Evolutionary conservation across 2,113 vertebrate genomes (phyloP), one percentile per base, ranked within the genome.

Genomic region (Anhinga anhinga): DNA sequence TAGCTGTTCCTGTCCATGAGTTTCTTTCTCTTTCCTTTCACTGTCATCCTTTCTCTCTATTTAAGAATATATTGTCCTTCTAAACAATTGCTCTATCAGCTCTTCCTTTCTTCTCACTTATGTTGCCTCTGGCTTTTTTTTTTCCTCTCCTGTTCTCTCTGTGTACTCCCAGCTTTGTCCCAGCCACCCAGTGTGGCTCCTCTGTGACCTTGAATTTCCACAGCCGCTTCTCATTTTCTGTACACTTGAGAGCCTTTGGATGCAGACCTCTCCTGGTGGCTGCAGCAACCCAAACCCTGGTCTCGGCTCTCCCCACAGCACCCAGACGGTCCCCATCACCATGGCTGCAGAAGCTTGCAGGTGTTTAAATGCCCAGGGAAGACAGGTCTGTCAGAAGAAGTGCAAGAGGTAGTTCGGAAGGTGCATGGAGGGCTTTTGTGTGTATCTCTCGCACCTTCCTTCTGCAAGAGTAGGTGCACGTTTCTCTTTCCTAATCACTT

Each of bases 271-370:
- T 82, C 38, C 38, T 4, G 4, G 36, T 55, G 84, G 61, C 70
- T 85, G 56, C 61, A 82, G 74, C 67, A 61, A 30, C 66, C 34
- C 29, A 56, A 55, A 36, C 23, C 9, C 38, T 38, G 25, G 8
- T 82, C n/a, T 59, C 18, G 14, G n/a, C 56, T 77, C 49, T 88
- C 15, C 34, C 11, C 27, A 27, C 27, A 49, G 62, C 66, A 77
- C 47, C 53, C 36, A 13, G 27, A 21, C 1, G 0, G 0, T 73
- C 32, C 38, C 69, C 9, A 29, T 19, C 26, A n/a, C 36, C 0
- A 0, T 45, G 61, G 61, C 73, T 47, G 49, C 40, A 49, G 65
- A 70, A 82, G 21, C 21, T 70, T 70, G 56, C 49, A 21, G 26
- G 7, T 47, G 1, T 73, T 47, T 25, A 27, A 61, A 17, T 50